Evolutionary conservation across 2,888 invertebrate species (phyloP).

Genomic region (Saturnia japonica): DNA sequence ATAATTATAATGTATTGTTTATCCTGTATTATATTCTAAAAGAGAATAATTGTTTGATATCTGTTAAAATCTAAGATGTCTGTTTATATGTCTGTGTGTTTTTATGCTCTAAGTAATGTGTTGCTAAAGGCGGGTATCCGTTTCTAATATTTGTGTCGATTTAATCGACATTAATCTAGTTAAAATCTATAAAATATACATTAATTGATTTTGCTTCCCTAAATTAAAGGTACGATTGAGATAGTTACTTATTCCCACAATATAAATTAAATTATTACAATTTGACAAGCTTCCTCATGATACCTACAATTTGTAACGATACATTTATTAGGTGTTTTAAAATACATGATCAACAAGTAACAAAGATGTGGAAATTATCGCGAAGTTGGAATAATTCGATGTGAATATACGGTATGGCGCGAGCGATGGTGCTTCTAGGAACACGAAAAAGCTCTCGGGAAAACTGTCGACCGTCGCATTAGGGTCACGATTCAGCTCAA

Average conservation of each 20-base stretch:
- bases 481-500: not conserved
- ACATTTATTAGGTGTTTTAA: not conserved
- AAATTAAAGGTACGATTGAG: too few species aligned
- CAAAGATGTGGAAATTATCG: not conserved
- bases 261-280: too few species aligned
- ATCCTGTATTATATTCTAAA: not conserved
- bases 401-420: not conserved
- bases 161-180: not conserved
- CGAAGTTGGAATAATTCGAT: not conserved
- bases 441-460: constrained; percentile 13
- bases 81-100: not conserved
- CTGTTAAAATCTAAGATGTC: not conserved
- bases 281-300: too few species aligned
- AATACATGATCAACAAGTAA: not conserved
- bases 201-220: too few species aligned
- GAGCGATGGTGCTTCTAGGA: not conserved
- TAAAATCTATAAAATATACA: not conserved
- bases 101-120: too few species aligned
- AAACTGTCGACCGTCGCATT: not conserved
- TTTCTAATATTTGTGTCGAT: not conserved
- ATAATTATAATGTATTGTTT: not conserved
- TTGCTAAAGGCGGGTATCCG: too few species aligned
- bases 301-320: too few species aligned
- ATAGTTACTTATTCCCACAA: too few species aligned
- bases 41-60: not conserved